These are phyloP conservation scores for Alces alces DNA, from an alignment of 2,113 vertebrate genomes.

Conservation along the genomic window DNA sequence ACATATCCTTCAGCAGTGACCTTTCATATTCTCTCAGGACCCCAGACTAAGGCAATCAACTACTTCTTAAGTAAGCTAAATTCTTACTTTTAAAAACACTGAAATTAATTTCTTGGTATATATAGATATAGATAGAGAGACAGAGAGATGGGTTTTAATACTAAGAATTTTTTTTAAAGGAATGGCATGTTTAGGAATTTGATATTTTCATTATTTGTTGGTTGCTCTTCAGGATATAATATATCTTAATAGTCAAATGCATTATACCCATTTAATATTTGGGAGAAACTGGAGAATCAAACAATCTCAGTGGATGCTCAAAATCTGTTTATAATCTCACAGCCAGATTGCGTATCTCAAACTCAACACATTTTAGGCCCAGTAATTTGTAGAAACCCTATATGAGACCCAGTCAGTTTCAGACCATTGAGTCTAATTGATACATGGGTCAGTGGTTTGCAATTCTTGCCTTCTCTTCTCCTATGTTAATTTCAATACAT, in stretches of 20 bases:
- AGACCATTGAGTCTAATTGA: not conserved
- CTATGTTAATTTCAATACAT: not conserved
- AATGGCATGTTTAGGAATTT: not conserved
- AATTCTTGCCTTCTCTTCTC: not conserved
- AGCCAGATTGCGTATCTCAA: not conserved
- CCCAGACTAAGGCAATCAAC: not conserved
- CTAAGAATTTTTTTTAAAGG: not conserved
- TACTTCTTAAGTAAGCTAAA: slow-evolving; percentile 6
- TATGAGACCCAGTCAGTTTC: not conserved
- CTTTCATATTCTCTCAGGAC: not conserved
- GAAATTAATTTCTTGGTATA: slow-evolving; percentile 40
- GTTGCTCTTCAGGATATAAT: not conserved
- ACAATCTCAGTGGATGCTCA: not conserved
- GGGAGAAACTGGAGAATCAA: not conserved
- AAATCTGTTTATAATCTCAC: not conserved
- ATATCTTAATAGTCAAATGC: not conserved
- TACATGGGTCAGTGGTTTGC: not conserved
- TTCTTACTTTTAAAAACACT: slow-evolving; percentile 8
- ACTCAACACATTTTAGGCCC: not conserved
- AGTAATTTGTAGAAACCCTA: not conserved
- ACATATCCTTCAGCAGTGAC: not conserved
- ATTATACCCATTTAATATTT: not conserved
- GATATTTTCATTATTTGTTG: not conserved
- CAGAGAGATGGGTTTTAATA: not conserved
- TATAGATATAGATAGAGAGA: not conserved